Conservation (phyloP, 2,888 invertebrate genomes). For the Papilio gigon region DNA sequence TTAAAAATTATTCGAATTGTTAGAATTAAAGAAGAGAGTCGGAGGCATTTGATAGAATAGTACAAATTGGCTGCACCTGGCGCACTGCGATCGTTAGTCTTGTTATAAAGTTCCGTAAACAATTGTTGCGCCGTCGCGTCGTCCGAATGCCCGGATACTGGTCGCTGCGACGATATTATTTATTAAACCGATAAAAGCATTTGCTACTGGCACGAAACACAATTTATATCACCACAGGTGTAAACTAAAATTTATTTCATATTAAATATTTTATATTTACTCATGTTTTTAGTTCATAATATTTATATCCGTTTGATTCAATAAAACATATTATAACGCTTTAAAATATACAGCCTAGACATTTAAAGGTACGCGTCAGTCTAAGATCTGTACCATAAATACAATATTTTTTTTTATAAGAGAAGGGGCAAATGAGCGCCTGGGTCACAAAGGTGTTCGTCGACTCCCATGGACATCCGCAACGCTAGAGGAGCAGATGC, state of each 20-base stretch:
- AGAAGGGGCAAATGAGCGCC: too few species aligned
- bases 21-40: neutral
- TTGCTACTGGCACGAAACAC: constrained; percentile 9
- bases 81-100: constrained; percentile 11
- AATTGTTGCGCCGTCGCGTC: neutral
- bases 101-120: constrained; percentile 23
- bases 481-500: too few species aligned
- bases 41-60: neutral
- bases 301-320: too few species aligned
- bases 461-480: too few species aligned
- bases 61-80: constrained; percentile 14
- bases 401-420: too few species aligned
- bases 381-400: too few species aligned
- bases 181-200: constrained; percentile 20
- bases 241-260: neutral
- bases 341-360: too few species aligned
- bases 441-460: too few species aligned
- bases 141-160: constrained; percentile 11
- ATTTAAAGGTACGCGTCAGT: too few species aligned
- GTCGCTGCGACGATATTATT: constrained; percentile 15
- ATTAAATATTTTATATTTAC: neutral
- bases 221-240: neutral
- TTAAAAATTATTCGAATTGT: too few species aligned
- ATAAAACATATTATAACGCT: too few species aligned
- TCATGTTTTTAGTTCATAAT: neutral